Evolutionary conservation across 1,140 invertebrate species (phyloP), one percentile per base, ranked within the genome.

Genomic region (Pomacea maculata): DNA sequence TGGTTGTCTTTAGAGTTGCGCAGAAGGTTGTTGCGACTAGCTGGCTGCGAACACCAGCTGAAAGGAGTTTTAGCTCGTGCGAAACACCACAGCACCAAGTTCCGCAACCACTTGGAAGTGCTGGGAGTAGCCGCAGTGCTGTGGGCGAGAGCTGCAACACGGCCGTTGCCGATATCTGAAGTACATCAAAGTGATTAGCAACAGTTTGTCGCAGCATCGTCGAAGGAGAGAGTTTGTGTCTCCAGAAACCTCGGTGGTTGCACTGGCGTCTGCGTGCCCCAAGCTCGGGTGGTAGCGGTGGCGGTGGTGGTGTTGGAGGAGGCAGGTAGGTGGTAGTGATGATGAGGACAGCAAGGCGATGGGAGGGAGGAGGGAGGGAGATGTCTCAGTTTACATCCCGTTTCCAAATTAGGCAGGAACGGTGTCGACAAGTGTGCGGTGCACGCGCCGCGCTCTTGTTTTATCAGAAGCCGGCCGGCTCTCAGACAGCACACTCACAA

Each of bases 351-450:
- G 57, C 64, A 63, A 14, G 57, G 21, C 1, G 57, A 34, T n/a
- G 75, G 29, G 14, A 63, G 17, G 71, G 0, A 9, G 73, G 54
- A 19, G 57, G n/a, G 73, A 52, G 17, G 76, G 45, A 45, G 64
- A 21, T 7, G 76, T 34, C 61, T 78, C 76, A 63, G 76, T 78
- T 78, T 78, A 78, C 76, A 78, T 52, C 76, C 76, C 76, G 64
- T 68, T 78, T 78, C 76, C 76, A 78, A 78, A 78, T 78, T 78
- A 78, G 76, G 76, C 68, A 78, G 76, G 61, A 68, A 65, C 76
- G 61, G 65, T 78, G 76, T 68, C 76, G 76, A 67, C 76, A 78
- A 78, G 76, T 78, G 76, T 78, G 76, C 14, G 75, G 9, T 68
- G 63, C 76, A 68, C 34, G 14, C 21, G 57, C 57, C 57, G 57